Evolutionary conservation across 2,797 vertebrate species (phyloP).

Genomic region (Lutjanus campechanus): DNA sequence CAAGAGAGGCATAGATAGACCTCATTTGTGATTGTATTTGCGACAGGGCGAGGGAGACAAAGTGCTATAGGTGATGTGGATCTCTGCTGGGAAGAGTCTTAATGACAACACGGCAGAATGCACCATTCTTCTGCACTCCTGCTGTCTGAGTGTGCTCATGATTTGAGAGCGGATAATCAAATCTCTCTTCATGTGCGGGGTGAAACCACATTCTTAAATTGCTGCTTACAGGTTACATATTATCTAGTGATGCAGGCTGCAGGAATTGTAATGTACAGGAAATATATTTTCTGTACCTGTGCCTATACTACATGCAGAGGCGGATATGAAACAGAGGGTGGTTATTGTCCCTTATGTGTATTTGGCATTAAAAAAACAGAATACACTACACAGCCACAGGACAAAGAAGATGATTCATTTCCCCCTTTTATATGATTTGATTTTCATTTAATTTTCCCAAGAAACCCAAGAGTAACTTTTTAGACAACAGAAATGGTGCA

Average conservation of each 20-base stretch:
- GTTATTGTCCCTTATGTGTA: background rate
- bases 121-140: background rate
- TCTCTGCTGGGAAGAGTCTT: background rate
- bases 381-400: background rate
- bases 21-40: background rate
- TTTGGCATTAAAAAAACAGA: background rate
- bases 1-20: too few species aligned
- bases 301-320: background rate
- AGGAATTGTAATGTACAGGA: background rate
- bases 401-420: background rate
- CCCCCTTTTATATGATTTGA: background rate
- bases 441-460: background rate
- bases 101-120: background rate
- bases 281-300: background rate
- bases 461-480: background rate
- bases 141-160: background rate
- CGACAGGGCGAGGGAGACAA: background rate
- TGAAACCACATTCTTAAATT: background rate
- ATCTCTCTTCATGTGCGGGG: background rate
- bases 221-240: background rate
- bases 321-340: background rate
- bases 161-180: conserved; percentile 1
- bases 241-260: background rate
- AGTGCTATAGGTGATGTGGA: background rate
- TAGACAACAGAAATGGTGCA: background rate